These are phyloP conservation scores for Cosmorhoe ocellata DNA, from an alignment of 2,888 invertebrate species.

Conservation along the genomic window DNA sequence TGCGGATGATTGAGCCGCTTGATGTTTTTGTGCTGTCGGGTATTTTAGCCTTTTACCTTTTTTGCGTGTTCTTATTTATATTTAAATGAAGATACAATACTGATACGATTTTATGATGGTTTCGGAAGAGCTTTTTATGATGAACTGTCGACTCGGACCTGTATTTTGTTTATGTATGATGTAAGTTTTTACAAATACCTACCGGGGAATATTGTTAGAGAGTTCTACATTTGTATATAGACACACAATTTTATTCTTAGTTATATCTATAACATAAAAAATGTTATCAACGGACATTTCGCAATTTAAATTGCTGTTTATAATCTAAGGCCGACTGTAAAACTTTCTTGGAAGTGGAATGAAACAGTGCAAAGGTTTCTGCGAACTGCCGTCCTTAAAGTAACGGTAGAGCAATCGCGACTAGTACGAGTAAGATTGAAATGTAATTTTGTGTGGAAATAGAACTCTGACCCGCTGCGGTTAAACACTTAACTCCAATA, in stretches of 20 bases:
- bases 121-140: slow-evolving; percentile 21
- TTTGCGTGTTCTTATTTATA: slow-evolving; percentile 53
- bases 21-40: slow-evolving; percentile 56
- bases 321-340: slow-evolving; percentile 12
- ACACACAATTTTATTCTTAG: no score
- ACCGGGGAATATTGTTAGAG: not conserved
- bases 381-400: slow-evolving; percentile 37
- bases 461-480: slow-evolving; percentile 50
- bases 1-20: slow-evolving; percentile 62
- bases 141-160: slow-evolving; percentile 14
- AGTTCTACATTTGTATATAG: no score
- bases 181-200: slow-evolving; percentile 11
- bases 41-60: slow-evolving; percentile 50
- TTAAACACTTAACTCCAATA: slow-evolving; percentile 43
- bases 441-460: slow-evolving; percentile 62
- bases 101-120: slow-evolving; percentile 38
- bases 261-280: not conserved
- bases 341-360: slow-evolving; percentile 23
- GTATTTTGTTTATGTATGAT: slow-evolving; percentile 13
- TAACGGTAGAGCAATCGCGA: slow-evolving; percentile 38
- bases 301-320: slow-evolving; percentile 6
- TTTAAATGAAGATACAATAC: slow-evolving; percentile 52
- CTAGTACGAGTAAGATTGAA: slow-evolving; percentile 54
- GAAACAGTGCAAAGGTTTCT: slow-evolving; percentile 31
- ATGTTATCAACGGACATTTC: slow-evolving; percentile 5